phyloP scores from a whole-genome alignment of 2,888 invertebrate genomes.

The Petrolisthes cinctipes region DNA sequence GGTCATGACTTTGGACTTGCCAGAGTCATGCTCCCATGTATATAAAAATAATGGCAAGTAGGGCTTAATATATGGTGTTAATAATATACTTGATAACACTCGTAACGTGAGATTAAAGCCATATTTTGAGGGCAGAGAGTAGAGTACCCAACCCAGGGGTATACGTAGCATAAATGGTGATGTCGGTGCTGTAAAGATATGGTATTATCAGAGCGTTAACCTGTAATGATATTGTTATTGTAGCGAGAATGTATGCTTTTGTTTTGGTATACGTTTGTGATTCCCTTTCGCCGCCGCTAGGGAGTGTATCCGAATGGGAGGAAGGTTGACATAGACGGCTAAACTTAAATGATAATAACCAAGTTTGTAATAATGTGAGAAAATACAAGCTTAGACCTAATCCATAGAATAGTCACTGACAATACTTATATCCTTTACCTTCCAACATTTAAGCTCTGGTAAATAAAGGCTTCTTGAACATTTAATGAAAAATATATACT shows the following conservation, averaged over 20 bases:
- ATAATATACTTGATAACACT: neutral
- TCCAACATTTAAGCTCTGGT: too few relatives aligned
- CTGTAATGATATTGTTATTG: conserved; percentile 5
- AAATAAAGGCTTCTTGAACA: too few relatives aligned
- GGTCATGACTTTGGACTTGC: too few relatives aligned
- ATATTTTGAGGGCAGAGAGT: neutral
- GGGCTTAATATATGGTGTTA: neutral
- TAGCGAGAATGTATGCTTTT: neutral
- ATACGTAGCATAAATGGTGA: neutral
- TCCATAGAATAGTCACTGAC: too few relatives aligned
- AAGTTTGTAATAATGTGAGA: too few relatives aligned
- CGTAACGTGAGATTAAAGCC: neutral
- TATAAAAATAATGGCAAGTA: neutral
- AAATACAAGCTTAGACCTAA: too few relatives aligned
- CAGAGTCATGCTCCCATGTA: neutral
- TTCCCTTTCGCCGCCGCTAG: too few relatives aligned
- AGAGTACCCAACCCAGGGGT: neutral
- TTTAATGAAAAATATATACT: too few relatives aligned
- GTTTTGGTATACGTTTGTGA: neutral
- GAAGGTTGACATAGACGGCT: too few relatives aligned
- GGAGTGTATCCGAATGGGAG: too few relatives aligned
- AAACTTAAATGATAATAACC: too few relatives aligned
- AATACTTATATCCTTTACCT: too few relatives aligned
- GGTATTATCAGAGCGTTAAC: neutral
- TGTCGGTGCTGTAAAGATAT: conserved; percentile 4